Evolutionary conservation across 1,140 invertebrate species (phyloP), one percentile per base, ranked within the genome.

Genomic region (Lordiphosa stackelbergi): DNA sequence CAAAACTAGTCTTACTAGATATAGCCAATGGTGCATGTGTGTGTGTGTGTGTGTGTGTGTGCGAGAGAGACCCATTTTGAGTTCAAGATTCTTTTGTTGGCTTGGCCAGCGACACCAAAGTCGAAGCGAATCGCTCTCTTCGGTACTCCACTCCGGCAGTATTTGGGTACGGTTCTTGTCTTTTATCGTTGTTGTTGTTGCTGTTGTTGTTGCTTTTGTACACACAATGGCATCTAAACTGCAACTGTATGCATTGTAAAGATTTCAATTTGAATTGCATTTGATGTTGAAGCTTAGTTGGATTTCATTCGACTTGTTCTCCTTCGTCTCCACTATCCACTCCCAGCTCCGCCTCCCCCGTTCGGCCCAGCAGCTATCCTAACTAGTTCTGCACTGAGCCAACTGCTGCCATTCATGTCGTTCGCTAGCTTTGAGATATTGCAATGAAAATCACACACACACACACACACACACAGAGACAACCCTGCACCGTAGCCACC

Each of bases 191-290:
- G 22, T 6, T 5, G 22, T 31, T 31, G 28, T 6, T 5, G 22
- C 8, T 31, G 28, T 31, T 31, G 28, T 31, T 31, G 28, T 31
- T 31, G 28, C 7, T 31, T 55, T 35, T 55, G 47, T 31, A 28
- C 24, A 22, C 43, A 35, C 51, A 56, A 56, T 51, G 37, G 36
- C 40, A 55, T 59, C 58, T 42, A 70, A 62, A 69, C 51, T 70
- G 58, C 66, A 48, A 47, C 57, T 69, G 60, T 64, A 51, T 71
- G 60, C 69, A 71, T 70, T 71, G 60, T 70, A 58, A 65, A 55
- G 69, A 70, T 70, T 71, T 71, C 69, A 71, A 71, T 71, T 70
- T 71, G 66, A 71, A 70, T 71, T 70, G 66, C 69, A 59, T 70
- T 70, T 70, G 69, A 71, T 71, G 69, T 65, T 64, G 64, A 64